Evolutionary conservation across 1,140 invertebrate genomes (phyloP), one percentile per base, ranked within the genome.

Genomic region (Cryptotermes secundus): DNA sequence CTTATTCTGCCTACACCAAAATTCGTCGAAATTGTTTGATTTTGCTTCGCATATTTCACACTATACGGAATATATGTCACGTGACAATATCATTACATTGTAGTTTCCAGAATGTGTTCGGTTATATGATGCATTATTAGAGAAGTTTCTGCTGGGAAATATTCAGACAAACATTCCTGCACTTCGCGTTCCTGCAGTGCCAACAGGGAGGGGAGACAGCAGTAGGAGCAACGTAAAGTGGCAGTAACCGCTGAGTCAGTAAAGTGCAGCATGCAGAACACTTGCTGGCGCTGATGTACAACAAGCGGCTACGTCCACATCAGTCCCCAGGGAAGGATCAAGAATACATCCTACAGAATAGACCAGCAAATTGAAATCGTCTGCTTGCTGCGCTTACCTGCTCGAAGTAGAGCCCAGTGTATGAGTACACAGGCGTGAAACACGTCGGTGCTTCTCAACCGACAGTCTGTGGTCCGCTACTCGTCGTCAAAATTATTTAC

Each of bases 281-380:
- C n/a, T 72, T 72, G 59, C n/a, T 31, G 59, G 26, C 16, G 14
- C 26, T 31, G 9, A 4, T 31, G 59, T 4, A 31, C 59, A 72
- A 72, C n/a, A 72, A 72, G 59, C 59, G n/a, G 31, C 59, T 72
- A 72, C n/a, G n/a, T 72, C 59, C 59, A 72, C 59, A 72, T n/a
- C 14, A 31, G 59, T 72, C 59, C 59, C 59, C 14, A 31, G 59
- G 59, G 59, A 10, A 26, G n/a, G 59, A n/a, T 72, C 59, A 72
- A 22, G 59, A 72, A 31, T 26, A n/a, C 26, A n/a, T 72, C 26
- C 59, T 72, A 1, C 59, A 31, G 31, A 72, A 72, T n/a, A 7
- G 26, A 72, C 59, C 26, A 16, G 16, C 26, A 31, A 72, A 72
- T 72, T 72, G 59, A 72, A 72, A 72, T 26, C 59, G 26, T 72